phyloP scores from a whole-genome alignment of 2,888 invertebrate genomes.

The Ornithoptera alexandrae region DNA sequence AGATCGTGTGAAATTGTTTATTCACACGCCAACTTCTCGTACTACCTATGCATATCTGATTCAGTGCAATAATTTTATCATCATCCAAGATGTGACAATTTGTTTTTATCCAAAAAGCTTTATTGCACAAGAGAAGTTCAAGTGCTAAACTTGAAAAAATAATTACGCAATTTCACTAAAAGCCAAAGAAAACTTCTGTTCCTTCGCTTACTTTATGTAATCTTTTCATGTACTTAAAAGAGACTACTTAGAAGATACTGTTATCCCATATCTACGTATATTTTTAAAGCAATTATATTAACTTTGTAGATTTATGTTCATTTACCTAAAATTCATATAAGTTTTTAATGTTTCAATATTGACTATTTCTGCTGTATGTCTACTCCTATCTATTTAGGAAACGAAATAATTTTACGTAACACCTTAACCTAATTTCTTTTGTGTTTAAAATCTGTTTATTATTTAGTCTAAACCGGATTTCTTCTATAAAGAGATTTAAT shows the following conservation, averaged over 20 bases:
- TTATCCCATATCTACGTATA: background rate
- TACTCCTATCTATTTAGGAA: too few species aligned
- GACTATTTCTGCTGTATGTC: too few species aligned
- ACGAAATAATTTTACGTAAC: too few species aligned
- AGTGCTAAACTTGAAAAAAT: too few species aligned
- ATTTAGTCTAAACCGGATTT: too few species aligned
- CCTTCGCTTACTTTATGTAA: background rate
- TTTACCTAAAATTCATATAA: background rate
- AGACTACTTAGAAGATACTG: background rate
- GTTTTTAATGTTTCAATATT: too few species aligned
- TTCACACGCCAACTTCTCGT: constrained; percentile 6
- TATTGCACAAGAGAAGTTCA: too few species aligned
- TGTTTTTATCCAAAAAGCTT: background rate
- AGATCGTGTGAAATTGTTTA: constrained; percentile 8
- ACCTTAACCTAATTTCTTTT: too few species aligned
- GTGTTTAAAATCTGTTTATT: too few species aligned
- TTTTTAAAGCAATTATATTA: background rate
- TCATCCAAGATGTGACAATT: background rate
- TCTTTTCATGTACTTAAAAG: background rate
- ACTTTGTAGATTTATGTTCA: background rate
- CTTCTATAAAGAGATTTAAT: background rate
- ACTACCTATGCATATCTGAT: background rate
- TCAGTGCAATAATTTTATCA: background rate
- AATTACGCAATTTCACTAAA: background rate
- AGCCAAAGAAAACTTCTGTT: background rate